Conservation (phyloP, 2,888 invertebrate species). For the Eubasilissa splendida region DNA sequence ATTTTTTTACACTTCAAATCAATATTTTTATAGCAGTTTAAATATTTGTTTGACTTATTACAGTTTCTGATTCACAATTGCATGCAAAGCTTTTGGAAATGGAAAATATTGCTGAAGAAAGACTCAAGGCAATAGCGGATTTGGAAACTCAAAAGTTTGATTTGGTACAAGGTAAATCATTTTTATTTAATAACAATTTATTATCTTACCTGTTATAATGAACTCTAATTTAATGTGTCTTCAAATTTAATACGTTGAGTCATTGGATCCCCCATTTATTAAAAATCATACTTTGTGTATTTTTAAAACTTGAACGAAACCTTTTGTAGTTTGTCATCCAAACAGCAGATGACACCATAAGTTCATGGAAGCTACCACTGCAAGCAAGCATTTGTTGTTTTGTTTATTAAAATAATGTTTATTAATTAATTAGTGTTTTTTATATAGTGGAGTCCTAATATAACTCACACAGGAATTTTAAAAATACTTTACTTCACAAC, state of each 20-base stretch:
- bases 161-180: constrained; percentile 74
- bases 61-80: constrained; percentile 71
- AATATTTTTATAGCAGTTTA: constrained; percentile 32
- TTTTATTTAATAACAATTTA: neutral
- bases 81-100: constrained; percentile 70
- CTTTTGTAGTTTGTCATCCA: too few species aligned
- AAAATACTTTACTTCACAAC: too few species aligned
- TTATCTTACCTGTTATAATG: neutral
- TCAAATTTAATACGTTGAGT: neutral
- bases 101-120: constrained; percentile 71
- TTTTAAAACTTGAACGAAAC: too few species aligned
- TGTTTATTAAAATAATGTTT: too few species aligned
- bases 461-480: too few species aligned
- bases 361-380: too few species aligned
- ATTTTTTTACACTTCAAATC: neutral
- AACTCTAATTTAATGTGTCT: too few species aligned
- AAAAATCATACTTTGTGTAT: too few species aligned
- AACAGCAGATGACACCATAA: too few species aligned
- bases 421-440: too few species aligned
- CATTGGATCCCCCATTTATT: neutral
- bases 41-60: constrained; percentile 59
- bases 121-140: constrained; percentile 74
- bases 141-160: constrained; percentile 80
- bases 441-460: too few species aligned
- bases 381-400: too few species aligned